Percentiles rank a stretch among this genome's conserved stretches.
Conservation (phyloP, 2,113 vertebrate species). For the Thamnophis sirtalis region DNA sequence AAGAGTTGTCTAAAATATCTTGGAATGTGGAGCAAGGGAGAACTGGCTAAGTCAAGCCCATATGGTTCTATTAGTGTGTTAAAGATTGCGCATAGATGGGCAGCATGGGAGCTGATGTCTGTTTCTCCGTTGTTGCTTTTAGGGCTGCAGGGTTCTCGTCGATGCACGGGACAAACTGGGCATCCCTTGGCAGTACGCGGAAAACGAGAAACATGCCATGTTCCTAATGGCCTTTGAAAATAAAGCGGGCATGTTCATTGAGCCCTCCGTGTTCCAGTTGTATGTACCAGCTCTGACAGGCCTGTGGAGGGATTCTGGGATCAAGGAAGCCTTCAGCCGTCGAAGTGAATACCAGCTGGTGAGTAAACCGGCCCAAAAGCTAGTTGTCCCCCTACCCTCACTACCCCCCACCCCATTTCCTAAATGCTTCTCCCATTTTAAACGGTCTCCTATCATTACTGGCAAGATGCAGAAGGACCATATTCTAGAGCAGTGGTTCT, state of each 20-base stretch:
- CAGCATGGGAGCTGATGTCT: background rate
- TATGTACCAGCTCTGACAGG: conserved; percentile 85
- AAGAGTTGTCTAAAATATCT: background rate
- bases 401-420: background rate
- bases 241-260: conserved; percentile 81
- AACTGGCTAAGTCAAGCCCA: background rate
- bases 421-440: background rate
- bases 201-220: conserved; percentile 96
- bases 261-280: conserved; percentile 90
- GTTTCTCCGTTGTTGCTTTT: background rate
- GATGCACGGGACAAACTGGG: conserved; percentile 94
- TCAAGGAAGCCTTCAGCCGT: conserved; percentile 85
- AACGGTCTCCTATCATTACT: background rate
- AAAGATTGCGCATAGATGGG: background rate
- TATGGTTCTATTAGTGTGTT: background rate
- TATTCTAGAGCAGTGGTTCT: too few relatives aligned
- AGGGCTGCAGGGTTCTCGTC: conserved; percentile 93
- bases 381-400: too few relatives aligned
- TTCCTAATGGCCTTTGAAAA: conserved; percentile 96
- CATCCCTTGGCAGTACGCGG: conserved; percentile 88
- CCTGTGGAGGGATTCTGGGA: conserved; percentile 86
- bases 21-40: background rate
- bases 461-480: background rate
- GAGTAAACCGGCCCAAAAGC: conserved; percentile 59
- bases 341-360: conserved; percentile 96